Evolutionary conservation across 2,113 vertebrate species (phyloP), one percentile per base, ranked within the genome.

Genomic region (Lepisosteus oculatus): DNA sequence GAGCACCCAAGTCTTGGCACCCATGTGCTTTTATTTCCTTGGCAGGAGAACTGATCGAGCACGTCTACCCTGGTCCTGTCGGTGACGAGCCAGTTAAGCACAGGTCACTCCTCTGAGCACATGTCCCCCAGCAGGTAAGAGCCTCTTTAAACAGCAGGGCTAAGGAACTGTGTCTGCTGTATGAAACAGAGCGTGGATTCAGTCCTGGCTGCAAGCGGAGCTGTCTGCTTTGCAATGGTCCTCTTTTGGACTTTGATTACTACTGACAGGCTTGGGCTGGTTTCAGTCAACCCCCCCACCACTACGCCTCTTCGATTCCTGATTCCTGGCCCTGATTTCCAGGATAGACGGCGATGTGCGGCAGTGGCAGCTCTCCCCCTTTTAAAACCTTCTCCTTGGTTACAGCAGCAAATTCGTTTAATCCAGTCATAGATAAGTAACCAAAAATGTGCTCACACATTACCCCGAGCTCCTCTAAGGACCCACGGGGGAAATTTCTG

Each of bases 181-280:
- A 59, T 59, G 11, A 4, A 12, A 4, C 56, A 4, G 7, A 59
- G n/a, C n/a, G 2, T 59, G n/a, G 11, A 59, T 1, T 59, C 11
- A 43, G 41, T 14, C 64, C 42, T 65, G 64, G 64, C 41, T 43
- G 3, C 3, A 65, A 65, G 3, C 64, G 9, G 43, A 56, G 51
- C 67, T 6, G n/a, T 4, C 4, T 41, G 54, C 54, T 69, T 42
- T 17, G 55, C 8, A 2, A 3, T 54, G 11, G 8, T 13, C 8
- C 14, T 14, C n/a, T 15, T 64, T 43, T 0, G n/a, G n/a, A 17
- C 66, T 41, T 15, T 68, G 11, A 57, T 69, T 69, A 57, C 41
- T 17, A 57, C 55, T 69, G 67, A 7, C 67, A 69, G 67, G 54
- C 14, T 69, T 69, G 9, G 17, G 51, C 55, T 43, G 9, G 17